Base-by-base conservation (phyloP, 2,888 invertebrate species). In the Anthoptus insignis region DNA sequence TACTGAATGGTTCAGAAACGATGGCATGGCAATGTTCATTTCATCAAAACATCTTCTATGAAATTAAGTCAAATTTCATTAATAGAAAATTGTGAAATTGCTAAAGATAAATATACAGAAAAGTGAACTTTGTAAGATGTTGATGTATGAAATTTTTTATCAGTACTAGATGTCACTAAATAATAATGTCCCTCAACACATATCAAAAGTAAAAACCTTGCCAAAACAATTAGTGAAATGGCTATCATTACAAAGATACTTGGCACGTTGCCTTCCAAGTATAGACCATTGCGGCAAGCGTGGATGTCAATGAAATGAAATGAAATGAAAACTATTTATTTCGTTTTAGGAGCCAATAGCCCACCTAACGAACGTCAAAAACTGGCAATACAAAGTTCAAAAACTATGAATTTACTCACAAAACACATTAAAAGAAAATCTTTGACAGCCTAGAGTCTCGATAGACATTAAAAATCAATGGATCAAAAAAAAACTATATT, bases 241-340 rank as follows among this genome's bases (percentile, higher is more conserved):
- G 76, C 73, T 1, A 50, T 78, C 0, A 78, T 76, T 0, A 76
- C 77, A 11, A 78, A 78, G 65, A 77, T 77, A 67, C n/a, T 78
- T 6, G 60, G 75, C 13, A 75, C 74, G 4, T 58, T 76, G 34
- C 77, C 76, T 3, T 8, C 45, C 0, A 76, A 72, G 37, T 77
- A 75, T 29, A 61, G 75, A 49, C 66, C 74, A 19, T 45, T 78
- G 0, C 65, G 76, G 1, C 75, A 75, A 64, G 72, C 74, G 1
- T 77, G 75, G 76, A 39, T 78, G 67, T 78, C 74, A n/a, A n/a
- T n/a, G n/a, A n/a, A n/a, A n/a, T n/a, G n/a, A n/a, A n/a, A n/a
- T n/a, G n/a, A n/a, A n/a, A n/a, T n/a, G n/a, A n/a, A n/a, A n/a
- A n/a, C n/a, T n/a, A n/a, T n/a, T n/a, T n/a, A n/a, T n/a, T n/a